phyloP scores from a whole-genome alignment of 2,113 vertebrate species.

The Leucosticte australis region DNA sequence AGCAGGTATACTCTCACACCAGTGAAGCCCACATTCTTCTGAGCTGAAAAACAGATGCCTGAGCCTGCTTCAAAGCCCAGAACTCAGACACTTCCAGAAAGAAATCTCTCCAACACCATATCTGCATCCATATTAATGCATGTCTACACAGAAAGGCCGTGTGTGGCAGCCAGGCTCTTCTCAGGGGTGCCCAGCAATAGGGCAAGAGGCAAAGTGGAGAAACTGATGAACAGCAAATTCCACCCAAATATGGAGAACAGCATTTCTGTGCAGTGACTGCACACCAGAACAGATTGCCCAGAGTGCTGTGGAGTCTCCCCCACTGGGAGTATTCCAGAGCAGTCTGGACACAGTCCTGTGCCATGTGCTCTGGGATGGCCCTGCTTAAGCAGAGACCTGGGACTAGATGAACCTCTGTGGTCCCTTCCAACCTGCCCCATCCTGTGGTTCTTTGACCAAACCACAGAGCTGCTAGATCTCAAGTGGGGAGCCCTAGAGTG shows the following conservation, averaged over 20 bases:
- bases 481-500: neutral
- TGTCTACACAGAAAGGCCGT: accelerated
- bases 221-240: no score
- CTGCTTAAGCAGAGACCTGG: neutral
- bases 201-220: neutral
- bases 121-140: neutral
- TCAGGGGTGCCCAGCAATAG: neutral
- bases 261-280: neutral
- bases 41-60: neutral
- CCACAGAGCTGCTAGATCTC: neutral
- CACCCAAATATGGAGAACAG: accelerated
- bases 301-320: neutral
- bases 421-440: neutral
- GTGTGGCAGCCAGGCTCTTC: neutral
- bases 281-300: no score
- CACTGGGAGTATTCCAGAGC: neutral
- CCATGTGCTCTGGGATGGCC: neutral
- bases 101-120: neutral
- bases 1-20: neutral
- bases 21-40: neutral
- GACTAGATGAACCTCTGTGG: neutral
- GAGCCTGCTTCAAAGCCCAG: neutral
- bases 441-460: neutral
- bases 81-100: neutral
- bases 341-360: accelerated